These are phyloP conservation scores for Recurvirostra avosetta DNA, from an alignment of 2,113 vertebrate genomes.

Conservation along the genomic window DNA sequence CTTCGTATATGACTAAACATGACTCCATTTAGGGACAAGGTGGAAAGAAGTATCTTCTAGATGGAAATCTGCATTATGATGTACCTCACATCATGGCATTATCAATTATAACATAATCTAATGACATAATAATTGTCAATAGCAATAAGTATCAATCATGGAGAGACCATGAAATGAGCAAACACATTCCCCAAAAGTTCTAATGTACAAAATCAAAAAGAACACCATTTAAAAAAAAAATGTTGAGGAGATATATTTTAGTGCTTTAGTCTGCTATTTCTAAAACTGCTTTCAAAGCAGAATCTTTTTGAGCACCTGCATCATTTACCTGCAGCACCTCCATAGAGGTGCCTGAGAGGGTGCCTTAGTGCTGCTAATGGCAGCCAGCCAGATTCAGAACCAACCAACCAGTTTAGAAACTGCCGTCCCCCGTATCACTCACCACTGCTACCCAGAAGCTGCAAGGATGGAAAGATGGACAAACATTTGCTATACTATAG, in stretches of 20 bases:
- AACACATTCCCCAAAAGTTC: background rate
- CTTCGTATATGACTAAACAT: background rate
- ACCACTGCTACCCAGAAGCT: background rate
- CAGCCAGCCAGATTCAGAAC: background rate
- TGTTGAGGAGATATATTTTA: background rate
- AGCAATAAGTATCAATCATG: background rate
- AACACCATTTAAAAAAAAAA: background rate
- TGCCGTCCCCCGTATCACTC: background rate
- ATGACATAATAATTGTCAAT: background rate
- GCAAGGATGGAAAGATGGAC: background rate
- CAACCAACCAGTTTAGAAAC: background rate
- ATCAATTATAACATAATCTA: background rate
- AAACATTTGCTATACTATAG: background rate
- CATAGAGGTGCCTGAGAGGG: background rate
- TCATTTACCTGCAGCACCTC: constrained; percentile 12
- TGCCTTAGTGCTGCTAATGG: background rate
- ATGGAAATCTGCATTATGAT: background rate
- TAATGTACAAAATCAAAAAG: background rate
- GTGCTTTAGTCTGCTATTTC: background rate
- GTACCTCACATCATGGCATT: background rate
- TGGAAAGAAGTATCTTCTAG: background rate
- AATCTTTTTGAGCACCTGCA: background rate
- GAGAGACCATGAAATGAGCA: background rate
- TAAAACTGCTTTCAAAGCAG: background rate
- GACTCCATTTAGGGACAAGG: background rate